phyloP scores from a whole-genome alignment of 2,113 vertebrate species.

The Propithecus coquereli region DNA sequence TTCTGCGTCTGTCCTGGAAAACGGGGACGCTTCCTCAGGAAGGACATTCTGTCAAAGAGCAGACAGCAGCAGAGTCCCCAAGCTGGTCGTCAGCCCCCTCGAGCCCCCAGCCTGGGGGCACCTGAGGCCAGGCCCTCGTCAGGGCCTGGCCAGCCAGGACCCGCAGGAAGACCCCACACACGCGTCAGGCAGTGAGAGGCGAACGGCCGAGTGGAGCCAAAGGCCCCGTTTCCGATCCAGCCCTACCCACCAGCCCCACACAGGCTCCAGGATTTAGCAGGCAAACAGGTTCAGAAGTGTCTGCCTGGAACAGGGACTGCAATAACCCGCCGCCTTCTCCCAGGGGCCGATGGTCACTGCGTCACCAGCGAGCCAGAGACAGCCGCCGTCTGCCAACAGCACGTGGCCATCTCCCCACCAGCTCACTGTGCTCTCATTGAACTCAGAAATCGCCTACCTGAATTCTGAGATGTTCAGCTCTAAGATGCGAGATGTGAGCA shows the following conservation, averaged over 20 bases:
- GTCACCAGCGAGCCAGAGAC: not conserved
- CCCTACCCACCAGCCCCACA: not conserved
- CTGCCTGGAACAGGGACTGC: not conserved
- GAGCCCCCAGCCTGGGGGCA: too few relatives aligned
- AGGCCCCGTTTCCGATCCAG: not conserved
- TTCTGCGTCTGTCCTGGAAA: not conserved
- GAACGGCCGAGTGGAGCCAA: too few relatives aligned
- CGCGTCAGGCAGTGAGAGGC: accelerated
- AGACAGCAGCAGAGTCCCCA: not conserved
- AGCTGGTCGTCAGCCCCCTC: not conserved
- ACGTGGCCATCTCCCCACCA: not conserved
- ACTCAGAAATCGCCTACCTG: not conserved
- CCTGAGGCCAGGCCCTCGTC: not conserved
- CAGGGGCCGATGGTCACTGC: not conserved
- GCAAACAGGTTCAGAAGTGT: not conserved
- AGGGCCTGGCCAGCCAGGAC: not conserved
- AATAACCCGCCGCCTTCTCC: not conserved
- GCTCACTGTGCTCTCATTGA: not conserved
- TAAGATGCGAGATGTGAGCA: not conserved
- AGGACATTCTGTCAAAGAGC: not conserved
- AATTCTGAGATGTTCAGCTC: not conserved
- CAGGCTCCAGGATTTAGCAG: not conserved
- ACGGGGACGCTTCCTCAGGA: not conserved
- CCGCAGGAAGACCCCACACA: too few relatives aligned
- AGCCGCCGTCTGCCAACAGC: accelerated